Conservation (phyloP, 2,888 invertebrate genomes). For the Nudaria mundana region DNA sequence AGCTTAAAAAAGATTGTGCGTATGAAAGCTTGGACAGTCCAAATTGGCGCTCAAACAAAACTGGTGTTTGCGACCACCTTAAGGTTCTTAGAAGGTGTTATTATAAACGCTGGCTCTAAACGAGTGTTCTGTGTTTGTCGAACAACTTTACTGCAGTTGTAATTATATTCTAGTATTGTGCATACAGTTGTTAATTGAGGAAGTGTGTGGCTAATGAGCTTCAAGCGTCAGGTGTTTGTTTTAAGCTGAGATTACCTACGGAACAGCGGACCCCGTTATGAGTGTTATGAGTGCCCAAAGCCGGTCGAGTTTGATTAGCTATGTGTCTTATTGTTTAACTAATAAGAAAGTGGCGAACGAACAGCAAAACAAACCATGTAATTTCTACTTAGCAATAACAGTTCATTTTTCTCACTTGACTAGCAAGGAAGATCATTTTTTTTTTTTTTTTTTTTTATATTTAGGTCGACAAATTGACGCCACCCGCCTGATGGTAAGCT, state of each 20-base stretch:
- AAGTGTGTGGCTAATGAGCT: constrained; percentile 40
- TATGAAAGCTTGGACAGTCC: constrained; percentile 50
- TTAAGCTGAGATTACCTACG: constrained; percentile 29
- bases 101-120: constrained; percentile 34
- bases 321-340: constrained; percentile 18
- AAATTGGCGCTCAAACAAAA: constrained; percentile 72
- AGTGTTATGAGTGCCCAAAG: constrained; percentile 29
- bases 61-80: constrained; percentile 75
- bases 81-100: constrained; percentile 58
- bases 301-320: constrained; percentile 20
- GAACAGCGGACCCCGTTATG: too few relatives aligned
- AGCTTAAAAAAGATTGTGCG: constrained; percentile 32
- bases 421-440: too few relatives aligned
- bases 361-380: constrained; percentile 8
- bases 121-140: constrained; percentile 45
- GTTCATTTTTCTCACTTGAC: too few relatives aligned
- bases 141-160: constrained; percentile 41
- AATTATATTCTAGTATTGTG: constrained; percentile 43
- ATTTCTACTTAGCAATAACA: not conserved
- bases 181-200: constrained; percentile 51
- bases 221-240: constrained; percentile 34
- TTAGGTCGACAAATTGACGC: too few relatives aligned
- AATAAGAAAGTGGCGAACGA: constrained; percentile 15
- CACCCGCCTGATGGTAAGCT: too few relatives aligned
- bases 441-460: too few relatives aligned